A percentile compares a stretch with the other conserved stretches of the same genome.
Conservation (phyloP, 23 tunicate genomes). For the Diplosoma virens region DNA sequence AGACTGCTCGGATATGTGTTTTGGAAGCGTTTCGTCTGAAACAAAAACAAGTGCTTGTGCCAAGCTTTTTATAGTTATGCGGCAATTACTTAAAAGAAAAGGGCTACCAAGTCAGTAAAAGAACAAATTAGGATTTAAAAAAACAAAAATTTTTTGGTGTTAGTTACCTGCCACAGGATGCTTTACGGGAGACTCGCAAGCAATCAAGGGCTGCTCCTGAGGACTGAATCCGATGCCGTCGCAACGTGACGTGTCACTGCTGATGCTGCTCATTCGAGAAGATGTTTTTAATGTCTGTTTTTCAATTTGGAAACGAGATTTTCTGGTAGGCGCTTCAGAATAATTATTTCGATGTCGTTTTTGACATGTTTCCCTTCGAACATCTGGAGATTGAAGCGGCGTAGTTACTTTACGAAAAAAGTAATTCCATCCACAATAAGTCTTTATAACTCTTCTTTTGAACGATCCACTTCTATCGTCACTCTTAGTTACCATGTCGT, state of each 20-base stretch:
- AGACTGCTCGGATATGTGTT: not conserved
- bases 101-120: no score
- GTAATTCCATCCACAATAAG: slow-evolving; percentile 3
- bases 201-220: not conserved
- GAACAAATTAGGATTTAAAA: no score
- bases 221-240: not conserved
- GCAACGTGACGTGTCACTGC: slow-evolving; percentile 29
- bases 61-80: no score
- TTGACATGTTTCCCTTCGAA: not conserved
- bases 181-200: no score
- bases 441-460: slow-evolving; percentile 1
- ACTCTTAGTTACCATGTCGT: not conserved
- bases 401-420: not conserved
- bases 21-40: slow-evolving; percentile 6
- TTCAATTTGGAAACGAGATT: no score
- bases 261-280: slow-evolving; percentile 38
- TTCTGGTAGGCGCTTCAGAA: slow-evolving; percentile 46
- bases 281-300: slow-evolving; percentile 16
- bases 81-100: no score
- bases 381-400: slow-evolving; percentile 21
- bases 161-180: no score
- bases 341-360: slow-evolving; percentile 41
- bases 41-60: no score
- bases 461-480: slow-evolving; percentile 35
- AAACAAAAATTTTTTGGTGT: no score